Base-by-base conservation (phyloP, 2,888 invertebrate genomes). In the Apotomis turbidana region DNA sequence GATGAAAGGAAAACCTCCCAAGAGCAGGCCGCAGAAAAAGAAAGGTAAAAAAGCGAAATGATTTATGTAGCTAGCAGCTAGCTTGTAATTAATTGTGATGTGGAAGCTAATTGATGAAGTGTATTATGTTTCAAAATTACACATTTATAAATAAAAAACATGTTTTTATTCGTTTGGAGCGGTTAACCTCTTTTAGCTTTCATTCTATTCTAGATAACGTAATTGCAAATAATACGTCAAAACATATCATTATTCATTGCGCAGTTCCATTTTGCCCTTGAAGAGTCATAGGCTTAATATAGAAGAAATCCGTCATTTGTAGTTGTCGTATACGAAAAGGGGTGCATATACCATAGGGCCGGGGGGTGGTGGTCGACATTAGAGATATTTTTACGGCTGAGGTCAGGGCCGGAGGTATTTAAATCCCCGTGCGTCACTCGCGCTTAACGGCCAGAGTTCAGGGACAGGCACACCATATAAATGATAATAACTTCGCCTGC, bases 341-440 rank as follows among this genome's bases (percentile, higher is more conserved):
- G 63, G 58, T 64, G 54, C 60, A 54, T 54, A 46, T 54, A 36
- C 71, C 54, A 66, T 71, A 60, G 60, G 55, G 59, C 27, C 59
- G 59, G 3, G 51, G 71, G 64, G 68, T 67, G 66, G 60, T 67
- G 68, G 62, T 68, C 58, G 62, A 36, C 63, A 68, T 71, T 68
- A 72, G 68, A 81, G 85, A 81, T 89, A 89, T 89, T 90, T 88
- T 87, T 89, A 86, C 82, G 79, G 87, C 69, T 74, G 74, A 89
- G 90, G 90, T 90, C 90, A 90, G 84, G 89, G 90, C 81, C 79
- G 77, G 75, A 57, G 87, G 83, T 90, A 89, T 90, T 90, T 85
- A 86, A 90, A 87, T 86, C 85, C 83, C 82, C 83, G 89, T 93
- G 91, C 93, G 93, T 93, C 93, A 93, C 84, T 87, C 84, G 87